phyloP scores from a whole-genome alignment of 2,888 invertebrate genomes.

The Pristionchus entomophagus region DNA sequence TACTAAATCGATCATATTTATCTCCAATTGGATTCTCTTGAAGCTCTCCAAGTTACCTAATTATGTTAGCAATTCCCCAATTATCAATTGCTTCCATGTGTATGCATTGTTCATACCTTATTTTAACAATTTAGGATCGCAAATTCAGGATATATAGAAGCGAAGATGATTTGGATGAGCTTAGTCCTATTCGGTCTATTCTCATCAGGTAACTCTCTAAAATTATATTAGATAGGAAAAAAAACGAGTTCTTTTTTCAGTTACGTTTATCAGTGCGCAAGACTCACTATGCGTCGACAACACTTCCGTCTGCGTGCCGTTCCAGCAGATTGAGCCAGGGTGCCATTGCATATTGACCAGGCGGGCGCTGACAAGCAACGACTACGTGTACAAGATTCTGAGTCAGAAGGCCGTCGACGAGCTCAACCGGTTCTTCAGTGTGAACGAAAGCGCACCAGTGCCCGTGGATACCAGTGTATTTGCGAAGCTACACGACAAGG shows the following conservation, averaged over 20 bases:
- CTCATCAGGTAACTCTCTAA: neutral
- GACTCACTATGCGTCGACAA: neutral
- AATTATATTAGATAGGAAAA: too few relatives aligned
- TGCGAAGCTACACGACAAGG: neutral
- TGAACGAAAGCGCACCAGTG: neutral
- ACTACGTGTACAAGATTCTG: neutral
- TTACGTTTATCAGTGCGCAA: neutral
- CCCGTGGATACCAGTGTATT: neutral
- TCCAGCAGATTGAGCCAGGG: neutral
- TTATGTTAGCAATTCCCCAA: too few relatives aligned
- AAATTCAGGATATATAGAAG: neutral
- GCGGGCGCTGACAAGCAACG: neutral
- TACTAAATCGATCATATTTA: too few relatives aligned
- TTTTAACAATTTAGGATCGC: too few relatives aligned
- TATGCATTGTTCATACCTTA: too few relatives aligned
- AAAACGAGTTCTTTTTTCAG: neutral
- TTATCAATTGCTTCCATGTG: too few relatives aligned
- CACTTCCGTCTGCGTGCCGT: neutral
- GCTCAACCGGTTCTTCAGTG: neutral
- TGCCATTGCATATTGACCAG: neutral
- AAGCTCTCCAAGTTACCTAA: too few relatives aligned
- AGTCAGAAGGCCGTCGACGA: slow-evolving; percentile 4
- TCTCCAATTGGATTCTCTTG: too few relatives aligned
- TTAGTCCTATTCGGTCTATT: neutral
- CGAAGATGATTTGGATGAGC: neutral